phyloP scores from a whole-genome alignment of 2,797 vertebrate species.

The Lepilemur ruficaudatus region DNA sequence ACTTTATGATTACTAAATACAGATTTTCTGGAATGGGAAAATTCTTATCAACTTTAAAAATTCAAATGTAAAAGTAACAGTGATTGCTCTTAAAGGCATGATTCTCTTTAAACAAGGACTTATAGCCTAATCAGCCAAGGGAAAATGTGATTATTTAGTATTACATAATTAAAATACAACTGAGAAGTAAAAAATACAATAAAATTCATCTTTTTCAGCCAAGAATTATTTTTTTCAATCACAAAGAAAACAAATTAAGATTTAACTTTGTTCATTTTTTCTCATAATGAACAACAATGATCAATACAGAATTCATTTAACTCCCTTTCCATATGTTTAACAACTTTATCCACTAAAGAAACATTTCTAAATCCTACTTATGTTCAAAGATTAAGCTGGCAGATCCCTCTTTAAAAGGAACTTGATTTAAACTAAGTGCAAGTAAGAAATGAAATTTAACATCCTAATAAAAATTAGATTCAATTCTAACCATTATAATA shows the following conservation, averaged over 20 bases:
- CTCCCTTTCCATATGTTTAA: conserved; percentile 37
- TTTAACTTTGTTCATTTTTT: conserved; percentile 38
- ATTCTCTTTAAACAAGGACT: not conserved
- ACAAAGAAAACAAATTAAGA: conserved; percentile 42
- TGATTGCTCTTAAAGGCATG: not conserved
- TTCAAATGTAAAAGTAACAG: not conserved
- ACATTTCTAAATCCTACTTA: conserved; percentile 36
- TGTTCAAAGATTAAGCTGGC: conserved; percentile 58
- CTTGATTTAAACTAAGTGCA: not conserved
- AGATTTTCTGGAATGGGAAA: conserved; percentile 4
- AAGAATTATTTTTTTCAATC: not conserved
- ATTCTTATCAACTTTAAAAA: conserved; percentile 11
- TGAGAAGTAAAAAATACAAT: conserved; percentile 55
- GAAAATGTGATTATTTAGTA: not conserved
- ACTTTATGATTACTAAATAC: conserved; percentile 43
- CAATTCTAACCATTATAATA: conserved; percentile 13
- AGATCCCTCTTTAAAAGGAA: conserved; percentile 52
- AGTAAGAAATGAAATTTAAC: conserved; percentile 12
- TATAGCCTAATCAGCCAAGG: not conserved
- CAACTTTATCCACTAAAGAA: conserved; percentile 33
- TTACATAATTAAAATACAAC: conserved; percentile 47
- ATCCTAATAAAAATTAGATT: conserved; percentile 41
- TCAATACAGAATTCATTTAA: conserved; percentile 7
- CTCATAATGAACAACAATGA: conserved; percentile 26
- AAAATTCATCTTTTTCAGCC: conserved; percentile 26